Percentiles rank a stretch among this genome's conserved stretches.
Evolutionary conservation across 2,888 invertebrate genomes (phyloP).

Genomic region (Lysandra bellargus): DNA sequence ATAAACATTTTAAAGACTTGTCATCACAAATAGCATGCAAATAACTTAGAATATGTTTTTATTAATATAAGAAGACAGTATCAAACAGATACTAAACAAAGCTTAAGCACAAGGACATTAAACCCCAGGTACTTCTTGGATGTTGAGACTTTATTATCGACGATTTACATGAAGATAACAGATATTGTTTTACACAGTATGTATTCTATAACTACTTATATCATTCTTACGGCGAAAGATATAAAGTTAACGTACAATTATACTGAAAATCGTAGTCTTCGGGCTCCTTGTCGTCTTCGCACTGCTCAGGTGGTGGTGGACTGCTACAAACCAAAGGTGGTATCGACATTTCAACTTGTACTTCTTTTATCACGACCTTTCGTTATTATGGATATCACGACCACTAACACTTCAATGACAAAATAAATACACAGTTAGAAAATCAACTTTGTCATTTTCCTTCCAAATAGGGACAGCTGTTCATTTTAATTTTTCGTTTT

Average conservation of each 20-base stretch:
- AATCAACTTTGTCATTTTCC: slow-evolving; percentile 34
- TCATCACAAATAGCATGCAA: not conserved
- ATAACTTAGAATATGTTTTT: not conserved
- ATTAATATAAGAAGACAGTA: not conserved
- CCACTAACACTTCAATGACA: slow-evolving; percentile 32
- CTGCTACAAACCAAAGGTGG: slow-evolving; percentile 84
- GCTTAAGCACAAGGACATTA: not conserved
- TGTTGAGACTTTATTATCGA: not conserved
- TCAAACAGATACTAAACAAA: not conserved
- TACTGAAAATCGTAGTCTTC: slow-evolving; percentile 73
- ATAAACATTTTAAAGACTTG: not conserved
- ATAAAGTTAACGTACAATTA: slow-evolving; percentile 58
- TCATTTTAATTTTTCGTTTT: slow-evolving; percentile 63
- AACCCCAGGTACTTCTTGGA: not conserved
- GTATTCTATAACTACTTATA: not conserved
- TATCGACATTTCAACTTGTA: slow-evolving; percentile 75
- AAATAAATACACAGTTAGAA: slow-evolving; percentile 38
- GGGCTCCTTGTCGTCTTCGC: slow-evolving; percentile 82
- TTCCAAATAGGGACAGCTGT: slow-evolving; percentile 66
- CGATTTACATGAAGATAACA: not conserved
- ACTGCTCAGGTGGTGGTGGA: slow-evolving; percentile 84
- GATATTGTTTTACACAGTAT: slow-evolving; percentile 1
- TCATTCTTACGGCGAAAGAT: not conserved
- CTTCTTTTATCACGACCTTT: slow-evolving; percentile 19
- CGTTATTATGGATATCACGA: slow-evolving; percentile 21